phyloP scores from a whole-genome alignment of 2,113 vertebrate species.

The Grantiella picta region DNA sequence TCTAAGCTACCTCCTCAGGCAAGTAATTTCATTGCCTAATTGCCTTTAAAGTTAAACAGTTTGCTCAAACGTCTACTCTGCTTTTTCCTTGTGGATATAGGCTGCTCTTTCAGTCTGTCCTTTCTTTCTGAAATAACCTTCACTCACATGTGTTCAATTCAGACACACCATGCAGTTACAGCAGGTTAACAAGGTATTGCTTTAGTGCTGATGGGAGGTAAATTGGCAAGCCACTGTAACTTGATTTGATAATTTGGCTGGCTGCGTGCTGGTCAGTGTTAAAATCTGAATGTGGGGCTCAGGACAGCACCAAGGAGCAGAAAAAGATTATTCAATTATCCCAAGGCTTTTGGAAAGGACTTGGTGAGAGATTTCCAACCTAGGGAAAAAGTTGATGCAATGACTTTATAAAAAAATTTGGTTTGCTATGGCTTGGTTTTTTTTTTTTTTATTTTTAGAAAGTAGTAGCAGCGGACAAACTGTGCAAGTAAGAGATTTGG shows the following conservation, averaged over 20 bases:
- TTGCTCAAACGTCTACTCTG: constrained; percentile 17
- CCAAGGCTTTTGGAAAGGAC: not conserved
- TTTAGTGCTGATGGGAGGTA: constrained; percentile 20
- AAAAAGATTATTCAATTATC: not conserved
- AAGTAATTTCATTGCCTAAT: constrained; percentile 54
- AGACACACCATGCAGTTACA: not conserved
- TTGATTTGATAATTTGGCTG: constrained; percentile 17
- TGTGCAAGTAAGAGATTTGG: not conserved
- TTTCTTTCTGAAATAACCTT: constrained; percentile 48
- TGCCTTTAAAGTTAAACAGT: constrained; percentile 60
- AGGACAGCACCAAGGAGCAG: not conserved
- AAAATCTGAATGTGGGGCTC: not conserved
- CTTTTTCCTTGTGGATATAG: constrained; percentile 1
- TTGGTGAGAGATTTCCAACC: not conserved
- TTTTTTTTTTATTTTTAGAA: not conserved
- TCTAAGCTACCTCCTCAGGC: constrained; percentile 49
- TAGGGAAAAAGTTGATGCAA: not conserved
- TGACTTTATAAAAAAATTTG: not conserved
- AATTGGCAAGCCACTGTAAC: constrained; percentile 3
- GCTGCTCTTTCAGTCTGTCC: constrained; percentile 7
- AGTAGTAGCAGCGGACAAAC: not conserved
- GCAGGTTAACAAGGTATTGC: constrained; percentile 25
- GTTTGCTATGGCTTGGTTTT: not conserved
- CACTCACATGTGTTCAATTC: not conserved
- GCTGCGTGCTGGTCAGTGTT: not conserved